These are phyloP conservation scores for Xiphophorus birchmanni DNA, from an alignment of 2,797 vertebrate genomes.

Conservation along the genomic window DNA sequence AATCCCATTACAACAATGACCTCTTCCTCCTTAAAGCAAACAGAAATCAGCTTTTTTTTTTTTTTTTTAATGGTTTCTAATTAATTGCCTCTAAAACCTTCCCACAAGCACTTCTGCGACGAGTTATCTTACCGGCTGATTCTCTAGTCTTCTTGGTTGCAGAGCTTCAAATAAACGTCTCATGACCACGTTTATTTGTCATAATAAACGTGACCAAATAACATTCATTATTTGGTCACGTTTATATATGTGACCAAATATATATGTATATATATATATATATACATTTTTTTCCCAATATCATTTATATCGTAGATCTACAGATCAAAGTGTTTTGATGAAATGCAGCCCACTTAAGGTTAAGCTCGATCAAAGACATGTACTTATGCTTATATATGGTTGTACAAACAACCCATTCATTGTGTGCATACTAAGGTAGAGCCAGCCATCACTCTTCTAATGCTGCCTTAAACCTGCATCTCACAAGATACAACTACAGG, in stretches of 20 bases:
- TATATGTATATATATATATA: too few relatives aligned
- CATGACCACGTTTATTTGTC: not conserved
- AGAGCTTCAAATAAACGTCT: constrained; percentile 28
- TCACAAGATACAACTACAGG: too few relatives aligned
- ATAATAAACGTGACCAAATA: too few relatives aligned
- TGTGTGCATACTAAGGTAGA: not conserved
- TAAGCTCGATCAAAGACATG: not conserved
- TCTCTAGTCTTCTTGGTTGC: constrained; percentile 69
- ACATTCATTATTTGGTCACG: not conserved
- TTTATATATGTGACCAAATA: too few relatives aligned
- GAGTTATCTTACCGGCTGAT: constrained; percentile 80
- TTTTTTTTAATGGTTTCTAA: constrained; percentile 80
- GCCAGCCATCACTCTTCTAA: not conserved
- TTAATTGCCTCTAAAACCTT: constrained; percentile 91
- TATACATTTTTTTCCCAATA: not conserved
- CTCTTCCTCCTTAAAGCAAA: constrained; percentile 48
- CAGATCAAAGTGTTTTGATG: not conserved
- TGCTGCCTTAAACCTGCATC: not conserved
- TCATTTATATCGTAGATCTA: too few relatives aligned
- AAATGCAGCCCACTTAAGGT: not conserved
- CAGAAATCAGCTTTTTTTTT: constrained; percentile 53
- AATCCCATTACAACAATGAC: constrained; percentile 66
- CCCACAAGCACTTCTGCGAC: constrained; percentile 82
- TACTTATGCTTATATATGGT: not conserved
- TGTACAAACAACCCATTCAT: not conserved